phyloP scores from a whole-genome alignment of 2,113 vertebrate genomes.

The Cynocephalus volans region DNA sequence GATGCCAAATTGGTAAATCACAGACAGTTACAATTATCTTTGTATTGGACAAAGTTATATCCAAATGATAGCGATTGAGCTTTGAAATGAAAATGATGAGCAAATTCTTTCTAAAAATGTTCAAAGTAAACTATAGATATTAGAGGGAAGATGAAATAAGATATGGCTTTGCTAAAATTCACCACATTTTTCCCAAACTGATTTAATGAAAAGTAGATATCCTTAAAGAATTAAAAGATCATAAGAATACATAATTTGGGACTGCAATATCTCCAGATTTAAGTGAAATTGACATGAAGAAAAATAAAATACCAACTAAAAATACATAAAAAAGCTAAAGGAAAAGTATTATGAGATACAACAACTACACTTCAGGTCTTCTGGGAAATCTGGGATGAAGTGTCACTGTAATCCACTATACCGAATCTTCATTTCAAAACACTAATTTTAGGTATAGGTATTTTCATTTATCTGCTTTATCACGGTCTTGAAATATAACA shows the following conservation, averaged over 20 bases:
- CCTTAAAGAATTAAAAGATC: not conserved
- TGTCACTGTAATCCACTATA: not conserved
- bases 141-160: not conserved
- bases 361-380: not conserved
- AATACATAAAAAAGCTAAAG: not conserved
- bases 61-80: not conserved
- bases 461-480: not conserved
- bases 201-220: constrained; percentile 19
- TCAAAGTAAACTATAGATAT: not conserved
- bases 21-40: not conserved
- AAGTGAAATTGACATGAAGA: constrained; percentile 15
- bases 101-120: not conserved
- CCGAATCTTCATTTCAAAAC: constrained; percentile 14
- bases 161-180: not conserved
- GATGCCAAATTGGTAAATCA: not conserved
- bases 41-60: not conserved
- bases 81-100: not conserved
- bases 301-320: constrained; percentile 2
- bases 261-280: not conserved
- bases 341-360: not conserved
- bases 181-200: not conserved
- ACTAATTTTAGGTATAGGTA: not conserved
- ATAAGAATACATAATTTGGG: not conserved
- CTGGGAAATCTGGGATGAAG: not conserved
- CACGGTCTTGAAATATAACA: not conserved